Base-by-base conservation (phyloP, 2,888 invertebrate genomes). In the Meghimatium bilineatum region DNA sequence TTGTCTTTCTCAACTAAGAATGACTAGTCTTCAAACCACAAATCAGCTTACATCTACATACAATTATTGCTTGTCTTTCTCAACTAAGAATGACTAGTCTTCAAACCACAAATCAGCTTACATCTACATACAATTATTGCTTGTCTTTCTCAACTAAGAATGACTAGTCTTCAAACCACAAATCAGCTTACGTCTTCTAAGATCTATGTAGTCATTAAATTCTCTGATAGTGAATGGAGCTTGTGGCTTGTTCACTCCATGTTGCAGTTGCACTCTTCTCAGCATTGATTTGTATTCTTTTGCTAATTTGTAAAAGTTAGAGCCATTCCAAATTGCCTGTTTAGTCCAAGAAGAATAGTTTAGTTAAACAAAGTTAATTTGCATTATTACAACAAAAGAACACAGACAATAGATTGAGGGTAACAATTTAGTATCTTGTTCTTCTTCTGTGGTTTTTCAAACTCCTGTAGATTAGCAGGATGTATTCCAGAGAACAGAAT, bases 141-240 rank as follows among this genome's bases (percentile, higher is more conserved):
- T n/a, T n/a, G n/a, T n/a, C n/a, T n/a, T n/a, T n/a, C n/a, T n/a
- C n/a, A n/a, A 49, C 17, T 17, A 12, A 49, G 49, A 49, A 8
- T 49, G 49, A 49, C 49, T 49, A 12, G 49, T 49, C 49, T 49
- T 17, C 8, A 49, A 8, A 49, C 49, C 49, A 17, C 3, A 56
- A 10, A 75, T 56, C 5, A 3, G 85, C 91, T 89, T 87, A 93
- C 93, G 87, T 87, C 90, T 89, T 44, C 92, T 88, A 26, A 88
- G 86, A 71, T 92, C 92, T 89, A 93, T 91, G 86, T 91, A 93
- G 17, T 91, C 90, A 79, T 89, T 88, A 87, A 93, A 89, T 29
- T 91, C 90, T 3, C 86, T 86, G 38, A 92, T 84, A 36, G 88
- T 87, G 87, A 93, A 92, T 8, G 90, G 90, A 2, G 90, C 87